A percentile compares a stretch with the other conserved stretches of the same genome.
Conservation (phyloP, 2,888 invertebrate genomes). For the Ariolimax columbianus region DNA sequence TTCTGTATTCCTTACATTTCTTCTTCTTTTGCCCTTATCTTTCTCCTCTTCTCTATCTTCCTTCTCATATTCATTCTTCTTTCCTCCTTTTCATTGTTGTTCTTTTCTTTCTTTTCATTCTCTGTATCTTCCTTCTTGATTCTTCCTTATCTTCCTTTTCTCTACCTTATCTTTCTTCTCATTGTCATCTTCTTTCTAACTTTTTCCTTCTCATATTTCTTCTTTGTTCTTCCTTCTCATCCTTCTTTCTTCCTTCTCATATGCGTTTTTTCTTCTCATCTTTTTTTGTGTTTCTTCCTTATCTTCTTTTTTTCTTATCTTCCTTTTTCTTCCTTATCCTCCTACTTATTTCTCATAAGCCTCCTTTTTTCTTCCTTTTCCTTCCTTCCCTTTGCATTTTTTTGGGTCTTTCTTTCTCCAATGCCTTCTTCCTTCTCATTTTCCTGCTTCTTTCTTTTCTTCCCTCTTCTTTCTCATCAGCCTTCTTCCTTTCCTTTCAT, state of each 20-base stretch:
- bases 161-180: background rate
- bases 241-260: no score
- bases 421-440: background rate
- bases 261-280: no score
- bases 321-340: no score
- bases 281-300: no score
- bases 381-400: no score
- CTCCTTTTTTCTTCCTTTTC: no score
- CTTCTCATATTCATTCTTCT: background rate
- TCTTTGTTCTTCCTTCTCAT: no score
- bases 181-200: background rate
- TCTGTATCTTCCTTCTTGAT: background rate
- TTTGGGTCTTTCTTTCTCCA: background rate
- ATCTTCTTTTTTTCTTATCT: no score
- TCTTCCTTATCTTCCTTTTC: background rate
- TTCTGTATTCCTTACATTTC: no score
- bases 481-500: background rate
- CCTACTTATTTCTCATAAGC: no score
- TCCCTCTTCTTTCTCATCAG: background rate
- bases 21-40: background rate
- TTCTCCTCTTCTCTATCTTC: background rate
- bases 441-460: background rate
- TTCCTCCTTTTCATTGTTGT: background rate
- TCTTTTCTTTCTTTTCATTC: background rate
- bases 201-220: background rate